phyloP scores from a whole-genome alignment of 2,113 vertebrate species.

The Petrocephalus zakoni region DNA sequence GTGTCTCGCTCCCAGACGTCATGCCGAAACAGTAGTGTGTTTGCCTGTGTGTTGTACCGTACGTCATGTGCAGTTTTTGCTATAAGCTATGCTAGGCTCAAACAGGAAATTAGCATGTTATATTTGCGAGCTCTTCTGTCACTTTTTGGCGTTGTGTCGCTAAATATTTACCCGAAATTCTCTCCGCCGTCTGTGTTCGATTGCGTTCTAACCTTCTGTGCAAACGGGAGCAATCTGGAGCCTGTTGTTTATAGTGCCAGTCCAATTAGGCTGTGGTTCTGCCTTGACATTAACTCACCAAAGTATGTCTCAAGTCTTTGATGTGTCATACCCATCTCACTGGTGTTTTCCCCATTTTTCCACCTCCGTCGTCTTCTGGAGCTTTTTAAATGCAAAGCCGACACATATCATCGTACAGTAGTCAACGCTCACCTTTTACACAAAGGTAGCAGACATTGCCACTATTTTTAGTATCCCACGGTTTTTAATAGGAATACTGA shows the following conservation, averaged over 20 bases:
- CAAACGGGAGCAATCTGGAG: background rate
- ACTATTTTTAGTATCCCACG: background rate
- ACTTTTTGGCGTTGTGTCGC: background rate
- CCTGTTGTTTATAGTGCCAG: background rate
- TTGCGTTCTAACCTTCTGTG: constrained; percentile 9
- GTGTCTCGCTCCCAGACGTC: background rate
- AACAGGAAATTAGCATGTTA: background rate
- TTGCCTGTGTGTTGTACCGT: background rate
- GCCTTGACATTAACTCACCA: background rate
- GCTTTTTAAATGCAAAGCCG: background rate
- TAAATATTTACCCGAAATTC: constrained; percentile 4
- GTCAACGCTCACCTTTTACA: background rate
- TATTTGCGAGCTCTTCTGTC: background rate
- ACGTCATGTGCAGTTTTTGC: background rate
- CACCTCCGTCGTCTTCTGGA: background rate
- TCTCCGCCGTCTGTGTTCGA: background rate
- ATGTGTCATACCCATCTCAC: background rate
- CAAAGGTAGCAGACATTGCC: background rate
- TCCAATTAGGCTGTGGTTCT: background rate
- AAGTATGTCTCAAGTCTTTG: background rate
- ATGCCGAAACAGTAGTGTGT: background rate
- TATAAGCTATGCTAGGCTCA: background rate
- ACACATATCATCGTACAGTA: background rate
- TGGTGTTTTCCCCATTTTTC: background rate
- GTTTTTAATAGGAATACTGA: background rate